Base-by-base conservation (phyloP, 2,797 vertebrate genomes). In the Gadopsis marmoratus region DNA sequence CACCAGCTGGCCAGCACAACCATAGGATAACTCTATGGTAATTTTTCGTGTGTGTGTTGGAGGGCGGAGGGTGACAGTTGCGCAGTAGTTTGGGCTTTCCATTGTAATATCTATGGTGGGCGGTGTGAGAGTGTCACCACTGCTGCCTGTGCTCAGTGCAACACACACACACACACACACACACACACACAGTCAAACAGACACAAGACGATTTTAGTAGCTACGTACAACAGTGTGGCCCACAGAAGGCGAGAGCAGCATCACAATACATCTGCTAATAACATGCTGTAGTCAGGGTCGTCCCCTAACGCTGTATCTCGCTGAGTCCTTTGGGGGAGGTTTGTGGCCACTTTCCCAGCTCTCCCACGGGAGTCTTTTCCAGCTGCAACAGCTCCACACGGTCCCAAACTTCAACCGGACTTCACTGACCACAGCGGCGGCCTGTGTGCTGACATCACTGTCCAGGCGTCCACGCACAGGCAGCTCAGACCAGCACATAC, bases 271-370 rank as follows among this genome's bases (percentile, higher is more conserved):
- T 88, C 78, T 70, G 76, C 85, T 89, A 85, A 91, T 83, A 85
- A 82, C 76, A 84, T 53, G 58, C 85, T 89, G 78, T 55, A 68
- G 54, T 71, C 67, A 39, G 83, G 82, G 81, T 84, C 63, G 14
- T 59, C 60, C 72, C 61, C 74, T 65, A 26, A 70, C 35, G 62
- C 62, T 31, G 59, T 47, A 55, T 89, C 60, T 70, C 11, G n/a
- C 51, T 29, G 60, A 53, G 74, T 82, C 74, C 85, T 81, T 53
- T 67, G 75, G 59, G 87, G 61, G 48, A 60, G 67, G 43, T 81
- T 79, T 82, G 90, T 83, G 88, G 89, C 86, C 81, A 70, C 75
- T 93, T 94, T 94, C 92, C 92, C 93, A 94, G 91, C 86, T 79
- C 67, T 89, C 93, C 92, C 89, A 50, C 0, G 82, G 84, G 92